Evolutionary conservation across 2,888 invertebrate species (phyloP), one percentile per base, ranked within the genome.

Genomic region (Noctua comes): DNA sequence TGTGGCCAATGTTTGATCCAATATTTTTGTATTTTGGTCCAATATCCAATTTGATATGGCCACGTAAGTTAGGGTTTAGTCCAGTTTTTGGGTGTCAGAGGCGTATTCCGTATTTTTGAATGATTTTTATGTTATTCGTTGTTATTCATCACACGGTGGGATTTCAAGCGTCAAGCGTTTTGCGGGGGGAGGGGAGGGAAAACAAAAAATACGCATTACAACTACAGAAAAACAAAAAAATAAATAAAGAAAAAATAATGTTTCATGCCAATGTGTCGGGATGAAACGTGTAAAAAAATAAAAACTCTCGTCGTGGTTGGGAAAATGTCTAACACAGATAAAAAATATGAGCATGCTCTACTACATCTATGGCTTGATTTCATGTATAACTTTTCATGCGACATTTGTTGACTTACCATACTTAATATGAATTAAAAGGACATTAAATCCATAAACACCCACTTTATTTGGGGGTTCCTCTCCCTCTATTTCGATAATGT

Each of bases 181-280:
- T 96, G 96, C 95, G 95, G 91, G 93, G 93, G 94, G 90, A 91
- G 92, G 92, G 94, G 93, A 89, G 93, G 96, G 93, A 94, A 96
- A 97, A 95, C 94, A 96, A 97, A 97, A 96, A 97, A 96, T 95
- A 95, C 94, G 96, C 96, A 97, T 97, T 97, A 97, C 97, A 97
- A 97, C 97, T 97, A 97, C 96, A 95, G 95, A 96, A 96, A 96
- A 94, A 86, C 86, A 88, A 92, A 89, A 87, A 46, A 43, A 86
- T 90, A 91, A 92, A 21, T 1, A 2, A 91, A 90, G 76, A 73
- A 84, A 83, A 59, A 54, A 18, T 74, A 51, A 88, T 91, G 88
- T 87, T 59, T 21, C 76, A 82, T 82, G 76, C 78, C 81, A 79
- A 78, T 71, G 86, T 54, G 59, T 77, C n/a, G 69, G 73, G 68